These are phyloP conservation scores for Lepidocyrtinus sp. DNA, from an alignment of 2,888 invertebrate species.

Conservation along the genomic window DNA sequence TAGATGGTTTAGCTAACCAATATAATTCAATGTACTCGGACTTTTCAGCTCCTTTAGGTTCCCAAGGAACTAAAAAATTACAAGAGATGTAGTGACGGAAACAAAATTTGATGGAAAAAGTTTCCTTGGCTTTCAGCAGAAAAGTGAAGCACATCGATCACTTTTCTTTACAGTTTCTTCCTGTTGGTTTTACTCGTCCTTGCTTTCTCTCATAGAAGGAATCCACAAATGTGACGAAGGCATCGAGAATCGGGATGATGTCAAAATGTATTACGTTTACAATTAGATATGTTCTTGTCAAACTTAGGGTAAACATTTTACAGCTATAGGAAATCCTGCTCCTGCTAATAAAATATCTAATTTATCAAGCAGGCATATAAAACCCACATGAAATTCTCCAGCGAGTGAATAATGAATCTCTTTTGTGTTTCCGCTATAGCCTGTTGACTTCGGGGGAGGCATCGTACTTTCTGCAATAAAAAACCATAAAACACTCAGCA, in stretches of 20 bases:
- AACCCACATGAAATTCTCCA: neutral
- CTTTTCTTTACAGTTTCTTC: constrained; percentile 27
- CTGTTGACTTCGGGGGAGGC: constrained; percentile 50
- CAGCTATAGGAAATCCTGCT: neutral
- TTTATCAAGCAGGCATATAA: neutral
- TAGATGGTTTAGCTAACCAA: no score
- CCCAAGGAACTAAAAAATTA: no score
- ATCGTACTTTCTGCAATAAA: constrained; percentile 39
- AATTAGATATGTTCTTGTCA: neutral
- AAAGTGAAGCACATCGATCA: constrained; percentile 36
- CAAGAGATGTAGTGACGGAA: no score
- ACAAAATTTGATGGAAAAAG: no score
- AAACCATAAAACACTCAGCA: no score
- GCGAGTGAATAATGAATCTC: neutral
- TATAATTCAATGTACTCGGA: no score
- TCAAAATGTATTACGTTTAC: no score
- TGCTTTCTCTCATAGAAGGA: no score
- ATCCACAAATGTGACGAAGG: no score
- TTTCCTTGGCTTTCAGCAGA: no score
- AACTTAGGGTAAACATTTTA: neutral
- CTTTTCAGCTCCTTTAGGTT: no score
- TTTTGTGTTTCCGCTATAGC: constrained; percentile 29
- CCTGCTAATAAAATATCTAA: constrained; percentile 3
- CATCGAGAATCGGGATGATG: no score
- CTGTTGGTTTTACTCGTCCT: constrained; percentile 15